phyloP scores from a whole-genome alignment of 2,888 invertebrate species.

The Bugula neritina region DNA sequence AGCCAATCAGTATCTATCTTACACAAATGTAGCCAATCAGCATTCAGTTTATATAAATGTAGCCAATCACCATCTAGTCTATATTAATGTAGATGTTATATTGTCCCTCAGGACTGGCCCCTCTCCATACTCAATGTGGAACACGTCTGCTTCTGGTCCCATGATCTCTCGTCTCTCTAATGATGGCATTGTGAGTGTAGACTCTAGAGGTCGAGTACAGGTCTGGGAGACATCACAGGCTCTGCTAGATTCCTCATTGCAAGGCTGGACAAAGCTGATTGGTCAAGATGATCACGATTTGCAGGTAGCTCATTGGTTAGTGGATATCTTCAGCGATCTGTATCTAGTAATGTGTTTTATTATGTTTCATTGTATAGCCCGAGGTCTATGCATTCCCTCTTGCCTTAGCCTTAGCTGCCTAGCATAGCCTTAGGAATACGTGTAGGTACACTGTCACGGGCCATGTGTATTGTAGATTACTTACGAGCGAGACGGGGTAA shows the following conservation, averaged over 20 bases:
- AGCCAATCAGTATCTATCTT: not conserved
- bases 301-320: constrained; percentile 36
- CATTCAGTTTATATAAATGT: no score
- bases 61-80: no score
- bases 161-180: constrained; percentile 54
- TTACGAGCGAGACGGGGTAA: constrained; percentile 64
- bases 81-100: no score
- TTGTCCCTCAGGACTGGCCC: constrained; percentile 32
- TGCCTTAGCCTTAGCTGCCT: no score
- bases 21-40: no score
- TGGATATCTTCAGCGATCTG: not conserved
- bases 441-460: no score
- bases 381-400: no score
- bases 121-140: constrained; percentile 56
- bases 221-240: constrained; percentile 58
- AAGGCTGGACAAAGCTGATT: constrained; percentile 56
- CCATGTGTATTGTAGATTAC: constrained; percentile 62
- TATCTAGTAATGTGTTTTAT: no score
- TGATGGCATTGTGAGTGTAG: constrained; percentile 59
- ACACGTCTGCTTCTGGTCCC: constrained; percentile 53
- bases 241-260: constrained; percentile 54
- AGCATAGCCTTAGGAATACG: no score
- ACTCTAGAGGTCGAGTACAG: constrained; percentile 58
- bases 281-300: constrained; percentile 46
- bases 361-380: not conserved